These are phyloP conservation scores for Drosophila orosa DNA, from an alignment of 1,140 invertebrate species.

Conservation along the genomic window DNA sequence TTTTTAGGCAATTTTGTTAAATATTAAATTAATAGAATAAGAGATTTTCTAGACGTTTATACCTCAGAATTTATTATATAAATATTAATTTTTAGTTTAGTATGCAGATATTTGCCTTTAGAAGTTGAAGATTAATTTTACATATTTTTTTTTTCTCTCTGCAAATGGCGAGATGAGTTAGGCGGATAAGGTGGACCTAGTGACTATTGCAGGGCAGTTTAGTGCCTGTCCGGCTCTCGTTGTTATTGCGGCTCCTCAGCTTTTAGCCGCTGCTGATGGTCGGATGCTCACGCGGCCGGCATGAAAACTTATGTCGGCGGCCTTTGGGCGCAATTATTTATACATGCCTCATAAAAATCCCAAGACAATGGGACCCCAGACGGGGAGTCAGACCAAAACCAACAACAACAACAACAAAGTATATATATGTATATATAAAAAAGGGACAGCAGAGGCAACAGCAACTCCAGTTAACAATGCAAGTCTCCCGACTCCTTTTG, in stretches of 20 bases:
- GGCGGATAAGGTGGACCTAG: conserved; percentile 40
- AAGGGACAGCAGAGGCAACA: conserved; percentile 9
- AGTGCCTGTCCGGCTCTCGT: conserved; percentile 44
- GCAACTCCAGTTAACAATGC: conserved; percentile 57
- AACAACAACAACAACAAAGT: not conserved
- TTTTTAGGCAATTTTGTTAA: no score
- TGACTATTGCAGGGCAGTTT: conserved; percentile 50
- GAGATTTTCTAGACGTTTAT: no score
- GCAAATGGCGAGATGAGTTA: conserved; percentile 1
- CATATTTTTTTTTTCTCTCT: not conserved
- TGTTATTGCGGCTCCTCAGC: conserved; percentile 32
- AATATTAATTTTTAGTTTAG: not conserved
- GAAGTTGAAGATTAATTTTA: not conserved
- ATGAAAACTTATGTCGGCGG: conserved; percentile 83
- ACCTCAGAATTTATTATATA: not conserved
- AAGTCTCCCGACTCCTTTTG: conserved; percentile 47
- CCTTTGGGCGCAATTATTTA: conserved; percentile 83
- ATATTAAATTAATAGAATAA: no score
- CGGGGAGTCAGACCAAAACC: conserved; percentile 21
- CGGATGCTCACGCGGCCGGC: conserved; percentile 68
- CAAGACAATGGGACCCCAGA: conserved; percentile 70
- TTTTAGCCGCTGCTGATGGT: conserved; percentile 57
- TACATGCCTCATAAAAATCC: conserved; percentile 83
- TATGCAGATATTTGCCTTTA: not conserved
- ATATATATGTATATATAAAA: conserved; percentile 2